Conservation (phyloP, 2,113 vertebrate species). For the Phaethornis superciliosus region DNA sequence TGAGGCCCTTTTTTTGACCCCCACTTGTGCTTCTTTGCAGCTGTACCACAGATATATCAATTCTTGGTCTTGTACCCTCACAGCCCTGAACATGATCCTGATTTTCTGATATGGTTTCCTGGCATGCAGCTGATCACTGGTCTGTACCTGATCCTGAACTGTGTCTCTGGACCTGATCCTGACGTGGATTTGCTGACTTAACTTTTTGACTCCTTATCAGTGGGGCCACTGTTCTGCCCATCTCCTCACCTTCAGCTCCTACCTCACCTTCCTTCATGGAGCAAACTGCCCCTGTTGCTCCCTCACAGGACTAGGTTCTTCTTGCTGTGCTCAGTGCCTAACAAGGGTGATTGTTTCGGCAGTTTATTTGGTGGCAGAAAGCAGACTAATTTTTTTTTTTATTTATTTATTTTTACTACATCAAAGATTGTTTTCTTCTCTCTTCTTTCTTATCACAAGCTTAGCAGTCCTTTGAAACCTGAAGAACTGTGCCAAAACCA, state of each 20-base stretch:
- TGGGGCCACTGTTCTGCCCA: background rate
- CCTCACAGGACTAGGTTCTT: background rate
- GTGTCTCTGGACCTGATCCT: background rate
- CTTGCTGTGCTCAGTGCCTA: background rate
- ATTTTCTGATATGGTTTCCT: background rate
- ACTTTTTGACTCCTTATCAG: background rate
- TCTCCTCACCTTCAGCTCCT: background rate
- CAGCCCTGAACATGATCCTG: background rate
- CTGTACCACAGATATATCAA: background rate
- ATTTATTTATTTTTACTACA: background rate
- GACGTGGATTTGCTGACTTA: background rate
- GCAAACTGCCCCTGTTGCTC: background rate
- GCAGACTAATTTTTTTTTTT: background rate
- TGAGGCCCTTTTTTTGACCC: background rate
- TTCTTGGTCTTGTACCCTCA: fast-evolving
- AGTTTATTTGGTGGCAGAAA: background rate
- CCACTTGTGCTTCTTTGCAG: background rate
- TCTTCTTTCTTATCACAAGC: background rate
- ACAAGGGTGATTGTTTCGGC: background rate
- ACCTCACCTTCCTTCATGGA: background rate
- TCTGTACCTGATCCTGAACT: background rate
- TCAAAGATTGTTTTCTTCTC: background rate
- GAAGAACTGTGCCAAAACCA: background rate
- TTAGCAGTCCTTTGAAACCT: background rate
- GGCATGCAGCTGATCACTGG: background rate